Base-by-base conservation (phyloP, 2,113 vertebrate genomes). In the Cephalopholis sonnerati region DNA sequence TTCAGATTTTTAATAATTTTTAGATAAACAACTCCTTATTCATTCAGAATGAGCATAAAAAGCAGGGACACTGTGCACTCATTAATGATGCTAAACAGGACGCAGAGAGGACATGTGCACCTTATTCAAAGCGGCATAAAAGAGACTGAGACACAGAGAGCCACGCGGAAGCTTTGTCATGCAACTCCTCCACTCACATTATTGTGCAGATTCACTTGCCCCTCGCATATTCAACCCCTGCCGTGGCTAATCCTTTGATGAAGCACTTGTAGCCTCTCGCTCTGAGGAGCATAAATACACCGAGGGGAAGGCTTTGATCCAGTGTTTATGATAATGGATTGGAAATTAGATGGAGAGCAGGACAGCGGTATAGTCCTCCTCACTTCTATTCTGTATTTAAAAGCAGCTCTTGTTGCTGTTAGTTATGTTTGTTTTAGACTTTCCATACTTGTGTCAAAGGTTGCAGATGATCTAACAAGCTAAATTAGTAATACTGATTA, bases 121-220 rank as follows among this genome's bases (percentile, higher is more conserved):
- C 63, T 77, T 36, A 82, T 86, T 88, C 82, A 91, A 64, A 78
- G 70, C 12, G 0, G 15, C 73, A 83, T 83, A 25, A 88, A 78
- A 92, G 80, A 78, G 79, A 59, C 4, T 17, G 75, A 76, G 54
- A 77, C 63, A 44, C 32, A 73, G 62, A 59, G 55, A 64, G 63
- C 63, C 46, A 15, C 0, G 81, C 18, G 24, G 32, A n/a, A 24
- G 90, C 87, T 90, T 93, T 93, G 90, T 93, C 62, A 64, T 59
- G 55, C 77, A 48, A 0, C 82, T 79, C 72, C 44, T 87, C 82
- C 77, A 68, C 76, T 78, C 70, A 22, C 85, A 93, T 95, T 94
- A 87, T 94, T 95, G 94, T 95, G 94, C 91, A 95, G 92, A 96
- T 96, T 90, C 74, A 80, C 68, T 74, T 27, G 41, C 36, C 72